Evolutionary conservation across 2,888 invertebrate species (phyloP), one percentile per base, ranked within the genome.

Genomic region (Ctenicera cuprea): DNA sequence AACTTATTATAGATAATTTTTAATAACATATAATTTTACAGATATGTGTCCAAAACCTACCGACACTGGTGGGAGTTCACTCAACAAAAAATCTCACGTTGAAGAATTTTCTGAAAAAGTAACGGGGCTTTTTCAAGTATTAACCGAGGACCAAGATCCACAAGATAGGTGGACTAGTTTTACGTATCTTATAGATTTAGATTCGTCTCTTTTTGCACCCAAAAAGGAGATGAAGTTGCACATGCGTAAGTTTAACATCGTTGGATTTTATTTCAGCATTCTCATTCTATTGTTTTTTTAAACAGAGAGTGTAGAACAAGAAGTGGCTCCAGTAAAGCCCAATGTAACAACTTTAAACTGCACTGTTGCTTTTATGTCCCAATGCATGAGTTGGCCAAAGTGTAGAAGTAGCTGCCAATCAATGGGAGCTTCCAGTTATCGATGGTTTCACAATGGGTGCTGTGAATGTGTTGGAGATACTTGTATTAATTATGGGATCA

Each of bases 401-500:
- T 98, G 97, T 85, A 92, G 92, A 80, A 91, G 91, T 61, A 92
- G 93, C 22, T 97, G 97, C 84, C 89, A 90, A 78, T 93, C 94
- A 11, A 95, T 95, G 93, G 95, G 95, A 38, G 92, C 96, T 0
- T 91, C 93, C 62, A 93, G 93, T 82, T 96, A 90, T 88, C 92
- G 97, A 82, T 97, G 97, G 97, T 97, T 97, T 87, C 96, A 97
- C 86, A 95, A 97, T 83, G 97, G 97, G 0, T 97, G 97, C 85
- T 97, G 97, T 85, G 95, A 97, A 86, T 97, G 97, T 85, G 92
- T 97, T 62, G 97, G 97, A 0, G 92, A 93, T 77, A 94, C 93
- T 57, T 97, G 97, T 85, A 90, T 96, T 77, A 95, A 95, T 85
- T 97, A 96, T 86, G 97, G 97, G 0, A 93, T 96, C 75, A 94